phyloP scores from a whole-genome alignment of 2,113 vertebrate species.

The Aptenodytes forsteri region DNA sequence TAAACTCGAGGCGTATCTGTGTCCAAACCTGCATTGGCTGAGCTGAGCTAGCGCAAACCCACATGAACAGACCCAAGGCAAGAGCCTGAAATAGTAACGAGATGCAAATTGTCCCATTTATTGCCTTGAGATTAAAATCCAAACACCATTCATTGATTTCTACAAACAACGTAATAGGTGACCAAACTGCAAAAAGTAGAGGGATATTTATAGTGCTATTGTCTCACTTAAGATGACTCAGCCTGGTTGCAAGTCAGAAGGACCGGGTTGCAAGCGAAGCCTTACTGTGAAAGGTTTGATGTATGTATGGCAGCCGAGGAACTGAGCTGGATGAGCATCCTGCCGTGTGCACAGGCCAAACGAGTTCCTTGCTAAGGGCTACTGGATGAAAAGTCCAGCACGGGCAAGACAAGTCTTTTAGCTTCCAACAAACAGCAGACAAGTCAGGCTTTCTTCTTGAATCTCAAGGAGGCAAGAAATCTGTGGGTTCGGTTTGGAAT shows the following conservation, averaged over 20 bases:
- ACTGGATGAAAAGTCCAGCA: background rate
- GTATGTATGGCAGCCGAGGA: background rate
- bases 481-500: background rate
- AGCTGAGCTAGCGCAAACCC: background rate
- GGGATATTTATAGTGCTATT: background rate
- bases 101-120: background rate
- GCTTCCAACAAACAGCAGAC: background rate
- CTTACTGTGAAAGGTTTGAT: background rate
- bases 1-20: background rate
- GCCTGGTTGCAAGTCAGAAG: background rate
- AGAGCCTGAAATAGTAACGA: fast-evolving
- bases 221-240: background rate
- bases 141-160: background rate
- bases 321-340: background rate
- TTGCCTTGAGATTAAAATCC: background rate
- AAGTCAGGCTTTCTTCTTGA: background rate
- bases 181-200: background rate
- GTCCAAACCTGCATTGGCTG: background rate
- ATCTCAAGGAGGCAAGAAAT: background rate
- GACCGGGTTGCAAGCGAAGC: background rate
- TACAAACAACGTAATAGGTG: background rate
- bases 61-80: background rate
- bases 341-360: fast-evolving
- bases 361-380: background rate
- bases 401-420: background rate